These are phyloP conservation scores for Hexactinellida sp. DNA, from an alignment of 37 sponge, comb jelly and placozoan genomes.

Conservation along the genomic window DNA sequence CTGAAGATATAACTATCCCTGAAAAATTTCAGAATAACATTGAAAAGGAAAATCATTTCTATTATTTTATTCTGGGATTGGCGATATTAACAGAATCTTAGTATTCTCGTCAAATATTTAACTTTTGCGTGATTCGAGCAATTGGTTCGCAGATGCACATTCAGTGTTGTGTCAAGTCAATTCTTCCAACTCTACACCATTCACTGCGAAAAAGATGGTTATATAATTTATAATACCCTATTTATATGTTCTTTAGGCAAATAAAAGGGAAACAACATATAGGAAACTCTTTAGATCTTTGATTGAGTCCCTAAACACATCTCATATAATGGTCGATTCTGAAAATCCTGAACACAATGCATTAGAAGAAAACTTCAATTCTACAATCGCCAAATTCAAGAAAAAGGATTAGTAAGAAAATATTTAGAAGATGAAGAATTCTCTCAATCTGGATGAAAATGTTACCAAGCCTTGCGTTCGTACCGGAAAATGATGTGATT, in stretches of 20 bases:
- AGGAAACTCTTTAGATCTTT: background rate
- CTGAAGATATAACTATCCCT: background rate
- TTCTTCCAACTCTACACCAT: slow-evolving; percentile 15
- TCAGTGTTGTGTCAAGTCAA: background rate
- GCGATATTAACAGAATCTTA: background rate
- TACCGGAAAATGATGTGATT: background rate
- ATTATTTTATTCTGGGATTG: background rate
- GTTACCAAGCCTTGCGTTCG: background rate
- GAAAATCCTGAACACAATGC: background rate
- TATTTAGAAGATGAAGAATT: slow-evolving; percentile 14
- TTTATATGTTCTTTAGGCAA: background rate
- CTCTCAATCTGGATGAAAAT: background rate
- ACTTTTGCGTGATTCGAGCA: background rate
- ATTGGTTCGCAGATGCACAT: background rate
- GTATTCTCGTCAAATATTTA: background rate
- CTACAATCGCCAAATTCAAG: background rate
- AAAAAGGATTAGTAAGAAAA: background rate
- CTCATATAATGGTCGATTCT: background rate
- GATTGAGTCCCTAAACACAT: background rate
- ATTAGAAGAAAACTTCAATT: slow-evolving; percentile 5
- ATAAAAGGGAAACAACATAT: background rate
- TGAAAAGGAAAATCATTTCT: background rate
- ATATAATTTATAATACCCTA: background rate
- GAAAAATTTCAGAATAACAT: background rate
- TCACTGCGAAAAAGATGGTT: slow-evolving; percentile 14